Evolutionary conservation across 2,888 invertebrate species (phyloP).

Genomic region (Tethea ocularis): DNA sequence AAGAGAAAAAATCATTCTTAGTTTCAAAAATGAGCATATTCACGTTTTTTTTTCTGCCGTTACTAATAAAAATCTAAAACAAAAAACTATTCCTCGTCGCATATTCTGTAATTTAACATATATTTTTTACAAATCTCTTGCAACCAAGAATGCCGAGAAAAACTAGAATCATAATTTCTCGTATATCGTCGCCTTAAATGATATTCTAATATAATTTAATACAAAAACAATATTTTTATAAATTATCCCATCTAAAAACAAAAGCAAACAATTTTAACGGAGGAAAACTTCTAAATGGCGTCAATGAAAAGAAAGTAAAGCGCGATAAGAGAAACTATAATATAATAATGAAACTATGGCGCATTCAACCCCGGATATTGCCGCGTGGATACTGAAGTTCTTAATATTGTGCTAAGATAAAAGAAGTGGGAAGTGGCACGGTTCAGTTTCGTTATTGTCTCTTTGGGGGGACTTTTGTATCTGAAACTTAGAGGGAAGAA

Average conservation of each 20-base stretch:
- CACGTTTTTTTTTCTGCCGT: too few relatives aligned
- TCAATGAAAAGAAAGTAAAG: slow-evolving; percentile 47
- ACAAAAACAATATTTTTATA: neutral
- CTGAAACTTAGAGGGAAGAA: neutral
- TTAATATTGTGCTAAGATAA: slow-evolving; percentile 47
- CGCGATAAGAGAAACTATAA: slow-evolving; percentile 49
- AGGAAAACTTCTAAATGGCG: slow-evolving; percentile 36
- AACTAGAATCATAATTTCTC: too few relatives aligned
- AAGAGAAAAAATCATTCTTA: too few relatives aligned
- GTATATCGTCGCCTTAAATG: too few relatives aligned
- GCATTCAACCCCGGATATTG: slow-evolving; percentile 26
- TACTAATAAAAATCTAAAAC: too few relatives aligned
- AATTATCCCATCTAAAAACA: slow-evolving; percentile 8
- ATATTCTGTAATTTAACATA: too few relatives aligned
- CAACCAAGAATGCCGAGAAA: too few relatives aligned
- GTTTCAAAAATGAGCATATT: too few relatives aligned
- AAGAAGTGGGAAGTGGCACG: slow-evolving; percentile 33
- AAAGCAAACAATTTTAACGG: slow-evolving; percentile 24
- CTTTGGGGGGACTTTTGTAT: slow-evolving; percentile 20
- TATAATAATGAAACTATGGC: slow-evolving; percentile 51
- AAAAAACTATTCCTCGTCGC: too few relatives aligned
- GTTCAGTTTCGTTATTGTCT: slow-evolving; percentile 33
- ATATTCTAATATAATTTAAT: too few relatives aligned
- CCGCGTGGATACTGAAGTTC: slow-evolving; percentile 28
- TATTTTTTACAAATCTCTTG: too few relatives aligned